Evolutionary conservation across 2,113 vertebrate genomes (phyloP), one percentile per base, ranked within the genome.

Genomic region (Trogon surrucura): DNA sequence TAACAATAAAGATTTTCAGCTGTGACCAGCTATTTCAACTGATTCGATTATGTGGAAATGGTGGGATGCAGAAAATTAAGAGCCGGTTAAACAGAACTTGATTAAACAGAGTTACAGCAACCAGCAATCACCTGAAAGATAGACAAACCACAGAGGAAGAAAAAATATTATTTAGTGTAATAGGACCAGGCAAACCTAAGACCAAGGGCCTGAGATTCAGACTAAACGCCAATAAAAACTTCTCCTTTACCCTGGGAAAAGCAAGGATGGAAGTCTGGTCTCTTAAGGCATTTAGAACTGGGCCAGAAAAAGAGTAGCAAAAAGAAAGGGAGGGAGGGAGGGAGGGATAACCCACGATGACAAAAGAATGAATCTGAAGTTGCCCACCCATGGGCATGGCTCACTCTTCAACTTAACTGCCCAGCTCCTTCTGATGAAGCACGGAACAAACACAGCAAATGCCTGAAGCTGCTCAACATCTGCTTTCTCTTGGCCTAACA

Each of bases 61-160:
- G 90, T 61, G 69, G 45, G 66, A 92, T 45, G 62, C 61, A 84
- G 78, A 94, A 93, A 90, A 93, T 87, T 84, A 93, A 91, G 80
- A 89, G n/a, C 74, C 89, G 58, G 47, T 91, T 93, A 77, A 67
- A 75, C 19, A 85, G 77, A 73, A 65, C 73, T 84, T 94, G 83
- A 94, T 91, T 94, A 93, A 94, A 66, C 73, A 69, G 66, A 87
- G 20, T 84, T 81, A 81, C 0, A 82, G 73, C 41, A 92, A 86
- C 41, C 53, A 91, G 86, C 66, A 89, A 92, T 89, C 91, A 96
- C 83, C 84, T 95, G 83, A 94, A 93, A 74, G 69, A 77, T 69
- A 75, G 58, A 56, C 79, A 91, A 74, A 92, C 83, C 77, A 91
- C 64, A 81, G n/a, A 79, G 50, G 22, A 84, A 93, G 41, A 91